A percentile compares a stretch with the other conserved stretches of the same genome.
phyloP scores from a whole-genome alignment of 2,113 vertebrate species.

The Tychaedon coryphoeus region DNA sequence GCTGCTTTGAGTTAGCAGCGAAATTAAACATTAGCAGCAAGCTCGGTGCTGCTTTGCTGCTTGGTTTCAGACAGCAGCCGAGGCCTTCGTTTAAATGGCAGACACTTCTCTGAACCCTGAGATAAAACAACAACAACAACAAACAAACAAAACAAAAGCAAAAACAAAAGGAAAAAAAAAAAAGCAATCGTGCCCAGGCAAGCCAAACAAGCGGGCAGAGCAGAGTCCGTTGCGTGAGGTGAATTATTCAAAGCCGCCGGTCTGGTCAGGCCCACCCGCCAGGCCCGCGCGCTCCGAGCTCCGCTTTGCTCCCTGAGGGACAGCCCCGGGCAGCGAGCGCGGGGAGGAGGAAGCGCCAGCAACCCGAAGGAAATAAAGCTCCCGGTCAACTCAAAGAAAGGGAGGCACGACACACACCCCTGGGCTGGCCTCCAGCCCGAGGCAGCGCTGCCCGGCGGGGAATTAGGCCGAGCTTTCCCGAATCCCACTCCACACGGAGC shows the following conservation, averaged over 20 bases:
- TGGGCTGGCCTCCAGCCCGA: not conserved
- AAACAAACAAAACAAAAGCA: not conserved
- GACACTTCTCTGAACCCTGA: not conserved
- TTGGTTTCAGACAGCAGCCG: not conserved
- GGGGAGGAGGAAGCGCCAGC: not conserved
- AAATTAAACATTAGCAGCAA: not conserved
- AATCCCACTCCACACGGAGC: fast-evolving
- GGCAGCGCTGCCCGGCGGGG: not conserved
- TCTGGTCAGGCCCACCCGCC: not conserved
- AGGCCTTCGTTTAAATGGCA: not conserved
- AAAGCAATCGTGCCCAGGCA: not conserved
- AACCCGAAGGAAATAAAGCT: not conserved
- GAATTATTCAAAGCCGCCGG: not conserved
- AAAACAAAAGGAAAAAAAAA: not conserved
- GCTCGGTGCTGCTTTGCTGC: fast-evolving
- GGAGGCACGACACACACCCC: not conserved
- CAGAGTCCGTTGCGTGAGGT: not conserved
- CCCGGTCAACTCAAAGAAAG: not conserved
- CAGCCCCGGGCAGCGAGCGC: not conserved
- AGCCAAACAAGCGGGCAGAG: not conserved
- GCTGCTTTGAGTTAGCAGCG: not conserved
- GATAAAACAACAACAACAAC: not conserved
- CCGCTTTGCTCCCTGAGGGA: not conserved
- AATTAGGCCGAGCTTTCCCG: not conserved
- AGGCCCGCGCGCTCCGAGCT: not conserved